These are phyloP conservation scores for Eptatretus burgeri DNA, from an alignment of 2,113 vertebrate species.

Conservation along the genomic window DNA sequence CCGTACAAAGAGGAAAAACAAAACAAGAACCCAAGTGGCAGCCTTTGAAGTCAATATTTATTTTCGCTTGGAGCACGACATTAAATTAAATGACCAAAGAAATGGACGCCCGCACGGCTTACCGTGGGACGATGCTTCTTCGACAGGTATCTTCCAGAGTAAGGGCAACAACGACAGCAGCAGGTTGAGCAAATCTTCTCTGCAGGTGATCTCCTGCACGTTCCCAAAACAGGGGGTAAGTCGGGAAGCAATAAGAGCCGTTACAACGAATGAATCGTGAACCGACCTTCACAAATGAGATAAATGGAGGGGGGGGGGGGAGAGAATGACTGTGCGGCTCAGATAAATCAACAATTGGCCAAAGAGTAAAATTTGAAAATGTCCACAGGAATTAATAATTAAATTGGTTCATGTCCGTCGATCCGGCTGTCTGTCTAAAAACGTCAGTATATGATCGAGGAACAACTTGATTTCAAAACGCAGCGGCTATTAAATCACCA, in stretches of 20 bases:
- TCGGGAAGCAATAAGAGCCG: not conserved
- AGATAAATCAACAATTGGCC: not conserved
- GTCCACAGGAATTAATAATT: too few relatives aligned
- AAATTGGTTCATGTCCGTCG: too few relatives aligned
- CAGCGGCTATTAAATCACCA: too few relatives aligned
- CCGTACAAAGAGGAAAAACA: not conserved
- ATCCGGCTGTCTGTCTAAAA: too few relatives aligned
- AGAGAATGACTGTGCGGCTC: not conserved
- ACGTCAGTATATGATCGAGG: too few relatives aligned
- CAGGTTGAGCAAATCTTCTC: conserved; percentile 2
- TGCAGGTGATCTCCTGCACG: conserved; percentile 2
- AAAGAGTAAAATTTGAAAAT: not conserved
- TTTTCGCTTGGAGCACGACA: not conserved
- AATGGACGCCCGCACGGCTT: not conserved
- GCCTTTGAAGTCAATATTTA: not conserved
- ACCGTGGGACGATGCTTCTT: not conserved
- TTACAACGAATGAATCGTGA: not conserved
- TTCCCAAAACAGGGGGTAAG: not conserved
- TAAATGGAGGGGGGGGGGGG: not conserved
- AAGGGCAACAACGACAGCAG: not conserved
- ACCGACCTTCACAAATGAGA: not conserved
- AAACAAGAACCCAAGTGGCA: not conserved
- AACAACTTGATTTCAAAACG: too few relatives aligned
- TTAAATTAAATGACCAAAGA: not conserved
- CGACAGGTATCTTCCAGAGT: conserved; percentile 1